Percentiles rank a stretch among this genome's conserved stretches.
Evolutionary conservation across 1,140 invertebrate species (phyloP).

Genomic region (Lucilia cuprina): DNA sequence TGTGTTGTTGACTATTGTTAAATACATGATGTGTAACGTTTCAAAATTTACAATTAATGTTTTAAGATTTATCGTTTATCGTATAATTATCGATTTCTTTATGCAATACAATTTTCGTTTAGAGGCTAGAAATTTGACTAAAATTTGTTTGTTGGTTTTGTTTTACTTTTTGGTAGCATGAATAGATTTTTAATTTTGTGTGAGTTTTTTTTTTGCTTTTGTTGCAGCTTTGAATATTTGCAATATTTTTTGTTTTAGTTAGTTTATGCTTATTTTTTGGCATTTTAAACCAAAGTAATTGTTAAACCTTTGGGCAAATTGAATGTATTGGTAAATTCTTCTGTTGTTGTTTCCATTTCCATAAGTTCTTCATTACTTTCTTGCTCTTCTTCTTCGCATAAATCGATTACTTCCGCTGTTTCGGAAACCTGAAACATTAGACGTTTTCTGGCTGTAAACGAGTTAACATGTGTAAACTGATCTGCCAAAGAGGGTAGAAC

Average conservation of each 20-base stretch:
- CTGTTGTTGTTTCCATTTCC: not conserved
- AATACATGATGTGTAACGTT: not conserved
- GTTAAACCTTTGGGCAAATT: constrained; percentile 13
- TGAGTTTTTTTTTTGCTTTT: not conserved
- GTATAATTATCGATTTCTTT: not conserved
- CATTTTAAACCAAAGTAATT: constrained; percentile 11
- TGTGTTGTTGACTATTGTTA: not conserved
- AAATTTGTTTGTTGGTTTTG: constrained; percentile 1
- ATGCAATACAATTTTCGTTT: not conserved
- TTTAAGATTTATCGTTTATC: not conserved
- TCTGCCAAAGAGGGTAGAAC: constrained; percentile 46
- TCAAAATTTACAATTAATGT: not conserved
- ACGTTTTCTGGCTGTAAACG: not conserved
- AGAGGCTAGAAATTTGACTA: constrained; percentile 27
- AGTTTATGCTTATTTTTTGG: not conserved
- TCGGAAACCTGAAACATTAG: constrained; percentile 32
- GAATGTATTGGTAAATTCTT: not conserved
- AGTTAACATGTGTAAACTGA: not conserved
- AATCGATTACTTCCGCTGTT: constrained; percentile 25
- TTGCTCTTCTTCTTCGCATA: not conserved
- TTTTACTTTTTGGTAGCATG: not conserved
- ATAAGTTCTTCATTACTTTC: not conserved
- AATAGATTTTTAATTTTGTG: not conserved
- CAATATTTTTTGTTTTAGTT: not conserved
- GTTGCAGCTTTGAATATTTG: not conserved